Evolutionary conservation across 1,140 invertebrate species (phyloP), one percentile per base, ranked within the genome.

Genomic region (Tetramorium simillimum): DNA sequence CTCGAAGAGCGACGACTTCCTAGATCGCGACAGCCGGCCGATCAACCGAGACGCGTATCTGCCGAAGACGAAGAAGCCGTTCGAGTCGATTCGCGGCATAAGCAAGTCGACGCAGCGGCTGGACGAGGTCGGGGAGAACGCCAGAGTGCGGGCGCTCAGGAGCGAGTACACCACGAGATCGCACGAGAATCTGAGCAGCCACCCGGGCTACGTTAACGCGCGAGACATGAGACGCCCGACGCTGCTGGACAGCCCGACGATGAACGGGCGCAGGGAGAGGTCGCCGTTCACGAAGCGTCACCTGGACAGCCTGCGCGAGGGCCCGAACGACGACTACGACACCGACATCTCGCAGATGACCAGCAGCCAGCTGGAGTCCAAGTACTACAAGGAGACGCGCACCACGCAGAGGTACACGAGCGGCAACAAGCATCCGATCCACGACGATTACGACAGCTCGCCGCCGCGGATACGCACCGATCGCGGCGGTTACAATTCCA

Each of bases 331-430:
- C 62, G 95, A 95, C 33, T 95, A 95, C 60, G 94, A 95, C 72
- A 95, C 94, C 0, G 95, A 95, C 33, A 95, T 95, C 53, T 95
- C 94, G 0, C 94, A 95, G 51, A 72, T 94, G 69, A 95, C 94
- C 0, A 95, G 92, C 77, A 95, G 93, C 51, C 94, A 95, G 28
- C 24, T 95, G 4, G 95, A 94, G 33, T 93, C 92, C 0, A 94
- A 94, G 76, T 95, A 94, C n/a, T 93, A 94, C 81, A 93, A 94
- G 21, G 94, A 95, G 76, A 95, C 93, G 1, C 91, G 93, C 40
- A 95, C 91, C 3, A 94, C 91, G 0, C 93, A 94, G 49, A 91
- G 92, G 51, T 94, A 94, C 70, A 72, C 91, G n/a, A 92, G 86
- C 6, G 92, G 87, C 1, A 93, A 87, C 72, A 94, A 94, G 28